Conservation (phyloP, 2,888 invertebrate genomes). For the Rhodophaea formosa region DNA sequence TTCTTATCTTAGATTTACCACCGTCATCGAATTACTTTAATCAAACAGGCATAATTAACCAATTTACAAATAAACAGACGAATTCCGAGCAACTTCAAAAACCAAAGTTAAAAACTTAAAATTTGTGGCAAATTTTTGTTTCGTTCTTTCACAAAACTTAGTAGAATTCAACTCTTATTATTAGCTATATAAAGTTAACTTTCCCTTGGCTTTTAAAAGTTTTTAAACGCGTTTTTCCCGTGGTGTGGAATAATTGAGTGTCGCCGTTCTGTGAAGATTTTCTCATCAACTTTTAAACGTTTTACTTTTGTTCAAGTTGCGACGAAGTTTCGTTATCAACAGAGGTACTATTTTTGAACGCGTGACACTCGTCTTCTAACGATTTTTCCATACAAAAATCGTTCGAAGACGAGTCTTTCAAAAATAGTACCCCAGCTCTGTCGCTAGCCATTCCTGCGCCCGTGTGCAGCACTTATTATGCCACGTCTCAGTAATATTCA, state of each 20-base stretch:
- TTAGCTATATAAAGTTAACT: background rate
- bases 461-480: too few relatives aligned
- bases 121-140: background rate
- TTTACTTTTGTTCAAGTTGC: background rate
- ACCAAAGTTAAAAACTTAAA: background rate
- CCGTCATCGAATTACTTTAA: background rate
- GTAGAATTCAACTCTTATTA: too few relatives aligned
- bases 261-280: background rate
- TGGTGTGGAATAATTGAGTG: background rate
- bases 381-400: too few relatives aligned
- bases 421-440: too few relatives aligned
- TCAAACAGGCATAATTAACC: background rate
- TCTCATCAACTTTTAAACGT: background rate
- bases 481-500: too few relatives aligned
- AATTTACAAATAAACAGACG: background rate
- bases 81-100: background rate
- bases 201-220: background rate
- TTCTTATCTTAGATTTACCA: too few relatives aligned
- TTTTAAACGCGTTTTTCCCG: background rate
- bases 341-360: too few relatives aligned
- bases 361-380: too few relatives aligned
- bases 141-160: background rate
- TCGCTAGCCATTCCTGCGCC: too few relatives aligned
- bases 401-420: too few relatives aligned
- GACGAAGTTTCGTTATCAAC: background rate